phyloP scores from a whole-genome alignment of 2,888 invertebrate genomes.

The Pollenia amentaria region DNA sequence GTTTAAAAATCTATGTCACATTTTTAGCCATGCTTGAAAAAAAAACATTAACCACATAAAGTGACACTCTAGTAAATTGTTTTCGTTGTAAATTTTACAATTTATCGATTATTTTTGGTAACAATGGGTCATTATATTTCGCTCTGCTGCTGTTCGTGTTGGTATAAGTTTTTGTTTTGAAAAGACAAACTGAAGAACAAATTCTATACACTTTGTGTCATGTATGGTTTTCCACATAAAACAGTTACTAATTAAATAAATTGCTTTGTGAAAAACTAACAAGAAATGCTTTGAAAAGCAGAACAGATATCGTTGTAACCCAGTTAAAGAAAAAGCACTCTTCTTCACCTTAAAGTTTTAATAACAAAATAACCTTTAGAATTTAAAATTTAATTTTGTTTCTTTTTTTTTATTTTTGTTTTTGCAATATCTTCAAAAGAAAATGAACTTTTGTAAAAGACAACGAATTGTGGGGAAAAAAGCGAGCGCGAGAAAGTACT shows the following conservation, averaged over 20 bases:
- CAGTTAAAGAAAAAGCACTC: not conserved
- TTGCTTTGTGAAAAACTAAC: not conserved
- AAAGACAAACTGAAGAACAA: not conserved
- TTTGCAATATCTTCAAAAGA: too few relatives aligned
- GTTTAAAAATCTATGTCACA: not conserved
- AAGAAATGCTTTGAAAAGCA: not conserved
- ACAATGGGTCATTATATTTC: constrained; percentile 36
- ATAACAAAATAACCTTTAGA: constrained; percentile 6
- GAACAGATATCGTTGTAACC: constrained; percentile 16
- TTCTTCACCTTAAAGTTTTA: not conserved
- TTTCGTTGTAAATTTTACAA: constrained; percentile 25
- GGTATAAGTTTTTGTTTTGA: not conserved
- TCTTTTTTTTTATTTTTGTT: not conserved
- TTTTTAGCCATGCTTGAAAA: not conserved
- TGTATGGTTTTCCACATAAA: constrained; percentile 16
- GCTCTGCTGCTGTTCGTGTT: not conserved
- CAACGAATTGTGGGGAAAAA: too few relatives aligned
- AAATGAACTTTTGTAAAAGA: too few relatives aligned
- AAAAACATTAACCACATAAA: not conserved
- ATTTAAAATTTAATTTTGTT: not conserved
- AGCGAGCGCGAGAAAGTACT: not conserved
- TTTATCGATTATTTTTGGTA: constrained; percentile 33
- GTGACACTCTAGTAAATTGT: constrained; percentile 4
- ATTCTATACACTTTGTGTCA: not conserved
- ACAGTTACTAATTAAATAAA: constrained; percentile 35